Conservation (phyloP, 2,797 vertebrate genomes). For the Hydrocynus forskahlii region DNA sequence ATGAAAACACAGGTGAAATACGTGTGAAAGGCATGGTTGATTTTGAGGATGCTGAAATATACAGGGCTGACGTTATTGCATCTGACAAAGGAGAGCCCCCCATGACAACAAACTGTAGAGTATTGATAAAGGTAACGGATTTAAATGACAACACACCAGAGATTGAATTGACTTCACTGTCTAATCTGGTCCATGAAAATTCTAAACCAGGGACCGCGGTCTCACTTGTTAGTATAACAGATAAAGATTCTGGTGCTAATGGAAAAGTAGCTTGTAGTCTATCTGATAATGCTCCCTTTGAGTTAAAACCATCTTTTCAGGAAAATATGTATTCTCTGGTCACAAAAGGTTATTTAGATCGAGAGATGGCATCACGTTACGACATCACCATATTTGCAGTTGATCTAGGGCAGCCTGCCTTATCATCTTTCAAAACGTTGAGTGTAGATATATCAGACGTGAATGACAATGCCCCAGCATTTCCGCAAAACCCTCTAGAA, state of each 20-base stretch:
- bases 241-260: conserved; percentile 76
- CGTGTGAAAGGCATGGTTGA: conserved; percentile 74
- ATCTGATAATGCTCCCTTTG: conserved; percentile 66
- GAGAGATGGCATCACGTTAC: conserved; percentile 65
- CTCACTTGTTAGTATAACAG: conserved; percentile 77
- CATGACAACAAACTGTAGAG: conserved; percentile 68
- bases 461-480: conserved; percentile 77
- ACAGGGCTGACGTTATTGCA: conserved; percentile 60
- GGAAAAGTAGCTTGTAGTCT: conserved; percentile 74
- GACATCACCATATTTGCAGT: conserved; percentile 62
- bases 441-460: conserved; percentile 71
- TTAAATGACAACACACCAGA: conserved; percentile 81
- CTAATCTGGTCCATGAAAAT: conserved; percentile 72
- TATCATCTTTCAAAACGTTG: conserved; percentile 64
- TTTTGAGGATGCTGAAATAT: conserved; percentile 78
- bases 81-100: conserved; percentile 72
- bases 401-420: conserved; percentile 68
- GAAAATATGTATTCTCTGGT: conserved; percentile 77
- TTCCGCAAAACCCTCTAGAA: conserved; percentile 62
- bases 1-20: conserved; percentile 72
- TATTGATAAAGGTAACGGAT: conserved; percentile 77
- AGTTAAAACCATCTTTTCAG: conserved; percentile 71
- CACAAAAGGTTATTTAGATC: conserved; percentile 67
- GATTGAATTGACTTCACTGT: conserved; percentile 78
- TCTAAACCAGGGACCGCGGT: conserved; percentile 73